Conservation (phyloP, 1,140 invertebrate species). For the Tribolium castaneum region DNA sequence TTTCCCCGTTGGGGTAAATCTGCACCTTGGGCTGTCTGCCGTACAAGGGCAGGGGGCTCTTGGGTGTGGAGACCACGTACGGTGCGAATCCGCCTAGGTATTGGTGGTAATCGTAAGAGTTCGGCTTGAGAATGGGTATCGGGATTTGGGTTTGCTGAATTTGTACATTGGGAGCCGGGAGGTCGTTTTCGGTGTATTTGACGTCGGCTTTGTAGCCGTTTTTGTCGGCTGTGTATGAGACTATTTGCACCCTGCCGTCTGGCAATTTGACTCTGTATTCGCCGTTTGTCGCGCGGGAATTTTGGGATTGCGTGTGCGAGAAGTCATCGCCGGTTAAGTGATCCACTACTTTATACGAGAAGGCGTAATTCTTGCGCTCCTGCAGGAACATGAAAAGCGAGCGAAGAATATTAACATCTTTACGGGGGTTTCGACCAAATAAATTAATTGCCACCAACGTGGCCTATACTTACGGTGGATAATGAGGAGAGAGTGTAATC, state of each 20-base stretch:
- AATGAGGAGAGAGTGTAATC: conserved; percentile 42
- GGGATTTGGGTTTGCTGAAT: conserved; percentile 2
- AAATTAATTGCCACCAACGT: conserved; percentile 37
- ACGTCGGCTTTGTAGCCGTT: conserved; percentile 82
- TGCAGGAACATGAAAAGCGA: conserved; percentile 14
- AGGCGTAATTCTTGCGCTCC: conserved; percentile 72
- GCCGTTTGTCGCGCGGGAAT: conserved; percentile 79
- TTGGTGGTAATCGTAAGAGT: conserved; percentile 20
- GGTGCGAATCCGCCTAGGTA: conserved; percentile 13
- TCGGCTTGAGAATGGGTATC: conserved; percentile 14
- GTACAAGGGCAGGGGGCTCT: background rate
- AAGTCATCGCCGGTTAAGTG: conserved; percentile 83
- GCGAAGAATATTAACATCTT: conserved; percentile 17
- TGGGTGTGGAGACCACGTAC: background rate
- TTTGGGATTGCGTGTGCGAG: conserved; percentile 81
- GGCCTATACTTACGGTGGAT: conserved; percentile 36
- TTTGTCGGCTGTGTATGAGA: conserved; percentile 82
- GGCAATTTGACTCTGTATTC: conserved; percentile 81
- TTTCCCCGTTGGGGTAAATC: conserved; percentile 1
- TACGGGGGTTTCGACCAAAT: background rate
- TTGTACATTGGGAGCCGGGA: conserved; percentile 4
- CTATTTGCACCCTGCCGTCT: conserved; percentile 79
- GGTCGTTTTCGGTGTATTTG: conserved; percentile 67
- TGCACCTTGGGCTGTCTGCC: background rate
- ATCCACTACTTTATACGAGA: conserved; percentile 88